These are phyloP conservation scores for Adrianichthys oophorus DNA, from an alignment of 2,797 vertebrate species.

Conservation along the genomic window DNA sequence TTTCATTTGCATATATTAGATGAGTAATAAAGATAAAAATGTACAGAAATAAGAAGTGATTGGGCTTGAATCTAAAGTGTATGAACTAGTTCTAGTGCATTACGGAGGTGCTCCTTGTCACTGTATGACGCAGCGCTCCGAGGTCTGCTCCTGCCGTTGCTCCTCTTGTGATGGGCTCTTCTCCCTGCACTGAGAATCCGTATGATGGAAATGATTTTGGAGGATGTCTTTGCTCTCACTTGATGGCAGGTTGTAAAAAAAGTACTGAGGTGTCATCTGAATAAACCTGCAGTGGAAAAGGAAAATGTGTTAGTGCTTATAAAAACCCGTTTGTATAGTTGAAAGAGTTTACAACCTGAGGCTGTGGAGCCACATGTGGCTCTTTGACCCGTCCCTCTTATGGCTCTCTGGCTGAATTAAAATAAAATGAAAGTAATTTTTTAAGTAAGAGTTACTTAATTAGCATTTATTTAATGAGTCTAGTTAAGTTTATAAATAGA, in stretches of 20 bases:
- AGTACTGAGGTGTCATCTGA: conserved; percentile 87
- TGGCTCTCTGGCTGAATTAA: no score
- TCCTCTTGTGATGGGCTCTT: conserved; percentile 39
- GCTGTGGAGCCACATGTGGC: no score
- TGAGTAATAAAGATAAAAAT: conserved; percentile 12
- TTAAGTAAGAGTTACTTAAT: no score
- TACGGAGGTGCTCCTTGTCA: conserved; percentile 28
- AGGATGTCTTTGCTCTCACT: conserved; percentile 91
- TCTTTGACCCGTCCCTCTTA: no score
- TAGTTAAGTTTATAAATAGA: no score
- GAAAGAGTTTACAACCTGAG: no score
- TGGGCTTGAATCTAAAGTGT: no score
- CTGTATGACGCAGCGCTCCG: conserved; percentile 64
- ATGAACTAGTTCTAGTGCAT: neutral
- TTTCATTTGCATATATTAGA: conserved; percentile 17
- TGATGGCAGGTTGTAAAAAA: conserved; percentile 89
- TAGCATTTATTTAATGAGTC: no score
- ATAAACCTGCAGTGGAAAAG: conserved; percentile 74
- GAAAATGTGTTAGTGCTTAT: neutral
- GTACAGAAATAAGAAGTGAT: conserved; percentile 4
- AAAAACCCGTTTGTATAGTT: neutral
- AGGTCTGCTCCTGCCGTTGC: conserved; percentile 31
- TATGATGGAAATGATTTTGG: conserved; percentile 73
- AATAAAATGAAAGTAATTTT: no score
- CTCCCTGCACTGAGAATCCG: conserved; percentile 29